phyloP scores from a whole-genome alignment of 2,797 vertebrate genomes.

The Amniataba percoides region DNA sequence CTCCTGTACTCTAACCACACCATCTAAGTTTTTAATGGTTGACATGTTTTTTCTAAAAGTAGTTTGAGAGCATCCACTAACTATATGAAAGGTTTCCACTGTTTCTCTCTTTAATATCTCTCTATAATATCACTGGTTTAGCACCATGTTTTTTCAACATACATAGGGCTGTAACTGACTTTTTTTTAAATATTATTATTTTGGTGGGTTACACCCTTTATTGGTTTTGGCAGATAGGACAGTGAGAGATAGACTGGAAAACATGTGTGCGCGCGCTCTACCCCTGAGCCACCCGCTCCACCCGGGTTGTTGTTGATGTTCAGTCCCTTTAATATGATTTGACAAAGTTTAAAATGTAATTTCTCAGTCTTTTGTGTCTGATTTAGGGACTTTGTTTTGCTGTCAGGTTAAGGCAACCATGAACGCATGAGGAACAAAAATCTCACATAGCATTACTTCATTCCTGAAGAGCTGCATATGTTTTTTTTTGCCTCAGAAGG shows the following conservation, averaged over 20 bases:
- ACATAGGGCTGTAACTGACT: not conserved
- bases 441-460: not conserved
- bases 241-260: too few relatives aligned
- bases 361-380: not conserved
- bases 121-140: not conserved
- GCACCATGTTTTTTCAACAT: not conserved
- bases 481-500: conserved; percentile 16
- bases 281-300: too few relatives aligned
- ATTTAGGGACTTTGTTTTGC: conserved; percentile 16
- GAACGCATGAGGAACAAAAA: not conserved
- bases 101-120: not conserved
- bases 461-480: conserved; percentile 42
- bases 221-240: too few relatives aligned
- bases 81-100: not conserved
- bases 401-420: conserved; percentile 16
- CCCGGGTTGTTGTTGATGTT: not conserved
- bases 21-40: not conserved
- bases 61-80: not conserved
- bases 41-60: not conserved
- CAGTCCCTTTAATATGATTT: not conserved
- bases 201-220: too few relatives aligned
- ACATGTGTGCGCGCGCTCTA: too few relatives aligned
- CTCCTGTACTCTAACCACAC: not conserved
- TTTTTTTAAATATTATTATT: too few relatives aligned
- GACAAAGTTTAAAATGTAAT: not conserved